Percentiles rank a stretch among this genome's conserved stretches.
Evolutionary conservation across 2,888 invertebrate genomes (phyloP).

Genomic region (Melangyna quadrimaculata): DNA sequence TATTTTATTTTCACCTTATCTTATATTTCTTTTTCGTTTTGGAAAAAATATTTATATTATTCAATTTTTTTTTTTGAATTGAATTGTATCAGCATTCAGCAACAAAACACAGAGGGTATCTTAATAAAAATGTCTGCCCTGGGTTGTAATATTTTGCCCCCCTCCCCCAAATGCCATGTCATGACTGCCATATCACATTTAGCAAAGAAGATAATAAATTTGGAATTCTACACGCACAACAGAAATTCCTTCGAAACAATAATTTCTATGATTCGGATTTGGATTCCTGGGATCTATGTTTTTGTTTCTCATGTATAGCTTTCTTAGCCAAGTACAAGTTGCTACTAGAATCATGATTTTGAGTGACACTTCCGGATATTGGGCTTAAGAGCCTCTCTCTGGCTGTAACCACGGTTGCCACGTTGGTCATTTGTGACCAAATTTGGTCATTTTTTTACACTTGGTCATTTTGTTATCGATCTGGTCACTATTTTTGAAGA

Average conservation of each 20-base stretch:
- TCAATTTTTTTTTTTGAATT: background rate
- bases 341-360: background rate
- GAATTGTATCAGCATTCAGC: no score
- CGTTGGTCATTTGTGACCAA: no score
- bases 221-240: conserved; percentile 20
- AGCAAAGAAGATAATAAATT: background rate
- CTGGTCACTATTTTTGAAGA: no score
- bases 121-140: conserved; percentile 9
- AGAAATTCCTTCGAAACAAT: background rate
- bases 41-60: background rate
- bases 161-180: no score
- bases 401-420: no score
- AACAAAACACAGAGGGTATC: background rate
- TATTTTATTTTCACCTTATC: background rate
- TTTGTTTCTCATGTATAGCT: background rate
- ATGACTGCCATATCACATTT: background rate
- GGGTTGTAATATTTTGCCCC: no score
- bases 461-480: no score
- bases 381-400: background rate
- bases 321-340: background rate
- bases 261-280: background rate
- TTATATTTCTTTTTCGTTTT: background rate
- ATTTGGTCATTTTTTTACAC: no score
- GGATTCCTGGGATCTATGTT: background rate
- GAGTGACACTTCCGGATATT: conserved; percentile 21